Conservation (phyloP, 2,888 invertebrate genomes). For the Chymomyza amoena region DNA sequence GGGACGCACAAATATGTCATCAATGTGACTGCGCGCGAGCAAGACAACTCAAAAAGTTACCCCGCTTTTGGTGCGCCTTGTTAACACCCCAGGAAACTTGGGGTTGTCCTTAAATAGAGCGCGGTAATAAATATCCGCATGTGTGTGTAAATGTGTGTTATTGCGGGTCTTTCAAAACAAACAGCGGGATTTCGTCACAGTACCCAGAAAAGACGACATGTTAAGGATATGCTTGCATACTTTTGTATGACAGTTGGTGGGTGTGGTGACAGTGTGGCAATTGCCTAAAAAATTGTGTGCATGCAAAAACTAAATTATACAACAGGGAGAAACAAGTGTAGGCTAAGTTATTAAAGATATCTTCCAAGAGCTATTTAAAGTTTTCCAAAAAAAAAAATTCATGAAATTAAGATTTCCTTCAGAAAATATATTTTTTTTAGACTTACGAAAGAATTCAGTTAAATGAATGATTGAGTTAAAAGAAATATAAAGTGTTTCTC, state of each 20-base stretch:
- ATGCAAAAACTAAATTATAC: not conserved
- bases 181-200: constrained; percentile 60
- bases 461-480: too few species aligned
- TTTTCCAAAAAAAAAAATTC: too few species aligned
- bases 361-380: not conserved
- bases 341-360: not conserved
- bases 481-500: too few species aligned
- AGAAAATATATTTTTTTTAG: too few species aligned
- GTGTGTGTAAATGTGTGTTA: constrained; percentile 8
- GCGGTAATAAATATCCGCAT: constrained; percentile 46
- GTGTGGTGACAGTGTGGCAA: constrained; percentile 3
- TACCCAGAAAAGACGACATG: constrained; percentile 11
- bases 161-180: constrained; percentile 40
- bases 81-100: constrained; percentile 27
- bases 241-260: not conserved
- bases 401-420: too few species aligned
- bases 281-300: not conserved
- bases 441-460: too few species aligned
- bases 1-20: constrained; percentile 66
- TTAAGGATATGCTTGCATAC: constrained; percentile 15
- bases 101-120: constrained; percentile 36
- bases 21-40: constrained; percentile 42
- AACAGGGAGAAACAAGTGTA: not conserved
- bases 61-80: constrained; percentile 26
- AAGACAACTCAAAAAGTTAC: constrained; percentile 21